Conservation (phyloP, 1,140 invertebrate genomes). For the Drosophila micromelanica region DNA sequence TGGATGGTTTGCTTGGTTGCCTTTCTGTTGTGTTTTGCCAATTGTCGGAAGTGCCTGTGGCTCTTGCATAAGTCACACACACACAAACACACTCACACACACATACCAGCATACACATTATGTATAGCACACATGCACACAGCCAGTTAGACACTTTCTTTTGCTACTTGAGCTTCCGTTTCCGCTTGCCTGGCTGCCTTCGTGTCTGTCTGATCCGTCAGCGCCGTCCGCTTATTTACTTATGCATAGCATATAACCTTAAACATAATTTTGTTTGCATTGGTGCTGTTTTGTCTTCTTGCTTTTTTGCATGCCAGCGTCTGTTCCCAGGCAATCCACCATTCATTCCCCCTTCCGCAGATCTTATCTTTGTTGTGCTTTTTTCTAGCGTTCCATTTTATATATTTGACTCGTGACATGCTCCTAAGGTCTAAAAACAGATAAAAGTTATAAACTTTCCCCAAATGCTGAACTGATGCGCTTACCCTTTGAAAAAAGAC, state of each 20-base stretch:
- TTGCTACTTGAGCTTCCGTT: conserved; percentile 79
- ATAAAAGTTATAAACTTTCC: not conserved
- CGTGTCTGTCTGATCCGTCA: conserved; percentile 28
- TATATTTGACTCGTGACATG: conserved; percentile 64
- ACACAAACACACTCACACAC: conserved; percentile 28
- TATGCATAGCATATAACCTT: conserved; percentile 82
- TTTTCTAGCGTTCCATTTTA: conserved; percentile 56
- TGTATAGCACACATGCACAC: conserved; percentile 32
- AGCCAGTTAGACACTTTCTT: conserved; percentile 80
- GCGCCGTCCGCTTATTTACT: conserved; percentile 70
- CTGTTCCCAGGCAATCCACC: conserved; percentile 1
- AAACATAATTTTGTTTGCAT: conserved; percentile 82
- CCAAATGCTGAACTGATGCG: no score
- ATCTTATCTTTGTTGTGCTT: conserved; percentile 47
- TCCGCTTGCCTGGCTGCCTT: conserved; percentile 56
- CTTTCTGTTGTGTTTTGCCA: conserved; percentile 76
- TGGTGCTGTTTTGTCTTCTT: conserved; percentile 58
- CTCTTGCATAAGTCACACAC: conserved; percentile 60
- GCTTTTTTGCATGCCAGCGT: conserved; percentile 45
- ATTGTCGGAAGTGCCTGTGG: conserved; percentile 78
- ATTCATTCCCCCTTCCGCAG: not conserved
- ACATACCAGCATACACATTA: conserved; percentile 15
- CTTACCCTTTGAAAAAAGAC: no score
- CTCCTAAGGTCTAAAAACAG: not conserved
- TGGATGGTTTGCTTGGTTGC: conserved; percentile 24